Evolutionary conservation across 2,113 vertebrate genomes (phyloP).

Genomic region (Peromyscus polionotus): DNA sequence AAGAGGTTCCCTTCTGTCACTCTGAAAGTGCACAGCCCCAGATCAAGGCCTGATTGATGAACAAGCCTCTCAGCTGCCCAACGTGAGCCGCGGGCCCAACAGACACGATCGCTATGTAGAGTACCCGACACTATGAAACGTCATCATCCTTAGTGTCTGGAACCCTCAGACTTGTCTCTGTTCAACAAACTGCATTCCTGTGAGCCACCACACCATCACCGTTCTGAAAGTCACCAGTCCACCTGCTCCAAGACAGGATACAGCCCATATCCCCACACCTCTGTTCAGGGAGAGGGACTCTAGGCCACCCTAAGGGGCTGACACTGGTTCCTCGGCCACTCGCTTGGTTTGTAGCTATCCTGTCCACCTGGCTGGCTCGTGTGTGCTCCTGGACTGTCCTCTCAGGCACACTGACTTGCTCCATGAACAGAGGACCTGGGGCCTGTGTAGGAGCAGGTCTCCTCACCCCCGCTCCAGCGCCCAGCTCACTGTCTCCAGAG

Average conservation of each 20-base stretch:
- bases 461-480: no score
- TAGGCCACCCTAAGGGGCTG: neutral
- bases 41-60: rapidly evolving
- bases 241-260: neutral
- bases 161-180: neutral
- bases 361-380: neutral
- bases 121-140: neutral
- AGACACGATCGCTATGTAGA: neutral
- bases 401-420: neutral
- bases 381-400: neutral
- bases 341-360: neutral
- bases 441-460: neutral
- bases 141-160: neutral
- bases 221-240: neutral
- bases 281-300: neutral
- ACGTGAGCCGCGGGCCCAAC: neutral
- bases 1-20: neutral
- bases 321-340: neutral
- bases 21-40: neutral
- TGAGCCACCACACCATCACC: neutral
- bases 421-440: neutral
- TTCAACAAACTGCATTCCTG: no score
- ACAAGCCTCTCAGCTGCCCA: neutral
- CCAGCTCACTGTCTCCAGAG: neutral
- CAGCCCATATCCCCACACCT: neutral